These are phyloP conservation scores for Drosophila siamana DNA, from an alignment of 2,888 invertebrate genomes.

Conservation along the genomic window DNA sequence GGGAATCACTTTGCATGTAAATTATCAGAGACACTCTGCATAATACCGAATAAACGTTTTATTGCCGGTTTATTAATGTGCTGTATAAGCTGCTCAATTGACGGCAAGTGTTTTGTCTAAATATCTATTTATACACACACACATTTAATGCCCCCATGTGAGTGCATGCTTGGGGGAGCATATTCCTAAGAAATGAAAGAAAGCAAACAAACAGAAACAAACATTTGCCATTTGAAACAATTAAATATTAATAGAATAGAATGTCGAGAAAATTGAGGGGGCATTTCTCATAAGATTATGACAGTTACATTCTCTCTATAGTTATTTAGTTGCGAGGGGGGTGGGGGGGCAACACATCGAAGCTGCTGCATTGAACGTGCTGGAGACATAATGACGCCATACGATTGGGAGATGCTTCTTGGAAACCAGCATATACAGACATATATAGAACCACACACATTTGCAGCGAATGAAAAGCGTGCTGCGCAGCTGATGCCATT, in stretches of 20 bases:
- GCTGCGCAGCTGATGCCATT: slow-evolving; percentile 28
- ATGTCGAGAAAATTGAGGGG: slow-evolving; percentile 21
- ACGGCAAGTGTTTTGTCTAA: slow-evolving; percentile 44
- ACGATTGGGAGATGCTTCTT: not conserved
- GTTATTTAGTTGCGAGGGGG: too few species aligned
- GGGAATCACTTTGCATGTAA: slow-evolving; percentile 1
- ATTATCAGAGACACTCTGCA: slow-evolving; percentile 5
- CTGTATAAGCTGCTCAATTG: slow-evolving; percentile 57
- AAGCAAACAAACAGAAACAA: slow-evolving; percentile 43
- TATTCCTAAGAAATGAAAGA: slow-evolving; percentile 36
- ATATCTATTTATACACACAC: slow-evolving; percentile 42
- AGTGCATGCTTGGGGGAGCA: slow-evolving; percentile 11
- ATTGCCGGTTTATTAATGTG: slow-evolving; percentile 37
- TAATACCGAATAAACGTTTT: slow-evolving; percentile 16
- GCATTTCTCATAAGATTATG: slow-evolving; percentile 1
- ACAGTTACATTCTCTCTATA: not conserved
- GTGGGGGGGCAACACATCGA: slow-evolving; percentile 4
- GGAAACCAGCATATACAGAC: not conserved
- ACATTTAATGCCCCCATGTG: slow-evolving; percentile 34
- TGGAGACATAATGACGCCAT: slow-evolving; percentile 54
- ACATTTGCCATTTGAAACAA: slow-evolving; percentile 65
- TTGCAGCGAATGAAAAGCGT: slow-evolving; percentile 31
- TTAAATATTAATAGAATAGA: slow-evolving; percentile 52
- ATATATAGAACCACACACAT: not conserved
- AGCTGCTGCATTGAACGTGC: slow-evolving; percentile 4